Evolutionary conservation across 2,888 invertebrate genomes (phyloP), one percentile per base, ranked within the genome.

Genomic region (Leucoptera coffeella): DNA sequence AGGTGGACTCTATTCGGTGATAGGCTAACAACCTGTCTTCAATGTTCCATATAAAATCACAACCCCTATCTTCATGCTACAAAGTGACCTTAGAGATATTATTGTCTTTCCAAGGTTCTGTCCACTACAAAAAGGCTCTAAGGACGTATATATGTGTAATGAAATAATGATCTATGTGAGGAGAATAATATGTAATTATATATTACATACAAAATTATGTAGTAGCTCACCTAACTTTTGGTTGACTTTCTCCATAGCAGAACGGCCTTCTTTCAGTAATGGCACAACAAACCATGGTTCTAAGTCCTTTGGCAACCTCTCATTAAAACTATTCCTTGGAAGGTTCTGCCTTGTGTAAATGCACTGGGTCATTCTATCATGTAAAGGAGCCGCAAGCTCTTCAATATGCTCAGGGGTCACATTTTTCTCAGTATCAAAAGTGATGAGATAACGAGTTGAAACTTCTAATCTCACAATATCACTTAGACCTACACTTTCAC

Each of bases 361-460:
- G 47, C 91, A 93, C 58, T 96, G 83, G 2, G 94, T 94, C 95
- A 96, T 95, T 35, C 82, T 78, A 64, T 96, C 96, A 53, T 91
- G 82, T 14, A 96, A 54, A n/a, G 72, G 54, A 22, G 77, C 59
- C 13, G 73, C 77, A 40, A 80, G 60, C 29, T 55, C 53, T 37
- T 61, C 55, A 46, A 65, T 59, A 26, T 58, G 47, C 33, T 42
- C 41, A 29, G 40, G 41, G 7, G 58, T 39, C 12, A 74, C 42
- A 36, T 51, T 46, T 30, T 64, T 56, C 10, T 45, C 32, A 30
- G 45, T 43, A 26, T 42, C 35, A 37, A 77, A 76, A 22, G 61
- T 60, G 29, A 88, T 64, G 12, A 82, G 65, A 55, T 92, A 94
- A 38, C 90, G 73, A 4, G 77, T 80, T 1, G 89, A 87, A 17